phyloP scores from a whole-genome alignment of 2,888 invertebrate species.

The Mechanitis mazaeus region DNA sequence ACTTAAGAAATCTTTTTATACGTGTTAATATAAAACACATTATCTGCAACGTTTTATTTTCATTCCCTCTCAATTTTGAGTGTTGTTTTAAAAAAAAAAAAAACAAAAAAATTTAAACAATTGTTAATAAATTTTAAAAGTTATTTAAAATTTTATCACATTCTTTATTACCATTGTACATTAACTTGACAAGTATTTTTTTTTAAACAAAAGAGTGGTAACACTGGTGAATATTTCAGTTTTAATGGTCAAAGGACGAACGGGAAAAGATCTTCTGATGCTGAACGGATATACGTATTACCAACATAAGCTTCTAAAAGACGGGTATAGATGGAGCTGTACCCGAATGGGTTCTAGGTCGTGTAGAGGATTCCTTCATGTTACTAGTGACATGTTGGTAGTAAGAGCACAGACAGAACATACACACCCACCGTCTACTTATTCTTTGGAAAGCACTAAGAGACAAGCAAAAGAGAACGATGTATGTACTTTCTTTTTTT shows the following conservation, averaged over 20 bases:
- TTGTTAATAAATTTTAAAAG: too few relatives aligned
- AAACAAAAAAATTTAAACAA: too few relatives aligned
- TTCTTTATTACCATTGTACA: too few relatives aligned
- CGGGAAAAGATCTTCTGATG: slow-evolving; percentile 63
- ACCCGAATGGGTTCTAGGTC: slow-evolving; percentile 71
- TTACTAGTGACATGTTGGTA: slow-evolving; percentile 60
- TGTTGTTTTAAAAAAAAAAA: too few relatives aligned
- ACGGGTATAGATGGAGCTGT: slow-evolving; percentile 70
- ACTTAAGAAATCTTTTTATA: slow-evolving; percentile 19
- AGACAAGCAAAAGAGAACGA: slow-evolving; percentile 33
- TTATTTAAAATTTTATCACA: not conserved
- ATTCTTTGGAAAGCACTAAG: slow-evolving; percentile 50
- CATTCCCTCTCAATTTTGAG: too few relatives aligned
- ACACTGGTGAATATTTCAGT: slow-evolving; percentile 47
- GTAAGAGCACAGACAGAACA: slow-evolving; percentile 61
- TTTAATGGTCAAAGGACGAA: slow-evolving; percentile 62
- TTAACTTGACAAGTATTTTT: too few relatives aligned
- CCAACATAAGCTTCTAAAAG: slow-evolving; percentile 62
- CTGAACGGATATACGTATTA: slow-evolving; percentile 69
- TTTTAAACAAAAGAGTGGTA: slow-evolving; percentile 17
- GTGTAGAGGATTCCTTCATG: slow-evolving; percentile 65
- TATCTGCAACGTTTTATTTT: too few relatives aligned
- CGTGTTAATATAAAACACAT: slow-evolving; percentile 4
- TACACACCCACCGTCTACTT: slow-evolving; percentile 63
- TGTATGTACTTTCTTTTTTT: slow-evolving; percentile 26